Evolutionary conservation across 2,113 vertebrate genomes (phyloP).

Genomic region (Dromas ardeola): DNA sequence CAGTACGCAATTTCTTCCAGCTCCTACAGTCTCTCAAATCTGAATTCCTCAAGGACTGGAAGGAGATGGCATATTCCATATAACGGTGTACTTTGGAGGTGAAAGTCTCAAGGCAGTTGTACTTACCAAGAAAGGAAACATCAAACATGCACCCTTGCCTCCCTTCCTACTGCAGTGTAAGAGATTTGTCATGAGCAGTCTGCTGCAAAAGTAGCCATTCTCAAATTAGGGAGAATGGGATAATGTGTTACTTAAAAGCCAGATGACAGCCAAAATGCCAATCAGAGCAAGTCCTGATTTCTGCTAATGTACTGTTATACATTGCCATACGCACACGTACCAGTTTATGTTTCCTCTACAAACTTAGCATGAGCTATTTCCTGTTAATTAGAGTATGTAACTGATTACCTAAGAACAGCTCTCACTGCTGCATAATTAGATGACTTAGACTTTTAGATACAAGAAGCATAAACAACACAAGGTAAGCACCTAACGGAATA

Average conservation of each 20-base stretch:
- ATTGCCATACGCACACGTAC: neutral
- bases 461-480: neutral
- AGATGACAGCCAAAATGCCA: neutral
- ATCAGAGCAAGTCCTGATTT: neutral
- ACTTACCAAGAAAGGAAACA: neutral
- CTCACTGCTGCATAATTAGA: neutral
- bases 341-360: neutral
- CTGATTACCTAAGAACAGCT: neutral
- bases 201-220: neutral
- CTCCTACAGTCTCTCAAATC: neutral
- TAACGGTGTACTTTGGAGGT: neutral
- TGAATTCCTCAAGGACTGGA: neutral
- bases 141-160: neutral
- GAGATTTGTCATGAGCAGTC: rapidly evolving
- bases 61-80: neutral
- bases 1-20: neutral
- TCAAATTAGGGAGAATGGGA: neutral
- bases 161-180: neutral
- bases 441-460: neutral
- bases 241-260: neutral
- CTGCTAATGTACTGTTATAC: neutral
- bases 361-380: neutral
- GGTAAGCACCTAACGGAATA: neutral
- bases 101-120: neutral
- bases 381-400: neutral